Base-by-base conservation (phyloP, 2,113 vertebrate species). In the Tichodroma muraria region DNA sequence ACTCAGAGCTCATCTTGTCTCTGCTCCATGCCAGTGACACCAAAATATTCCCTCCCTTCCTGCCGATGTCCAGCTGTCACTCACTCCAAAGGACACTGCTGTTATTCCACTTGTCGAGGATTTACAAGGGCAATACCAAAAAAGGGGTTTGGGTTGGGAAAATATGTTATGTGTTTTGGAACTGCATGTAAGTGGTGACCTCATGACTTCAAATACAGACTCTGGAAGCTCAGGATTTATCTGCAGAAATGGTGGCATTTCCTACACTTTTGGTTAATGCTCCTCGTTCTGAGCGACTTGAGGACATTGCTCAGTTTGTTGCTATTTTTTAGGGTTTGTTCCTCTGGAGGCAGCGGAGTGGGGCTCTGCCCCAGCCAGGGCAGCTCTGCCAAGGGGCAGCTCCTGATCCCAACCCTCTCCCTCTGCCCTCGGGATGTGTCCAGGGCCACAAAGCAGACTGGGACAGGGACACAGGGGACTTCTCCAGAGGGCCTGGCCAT, bases 141-240 rank as follows among this genome's bases (percentile, higher is more conserved):
- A 97, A 96, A 93, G 95, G 95, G 91, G 86, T 90, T 91, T 9
- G 13, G 76, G 72, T 45, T 94, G 86, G 82, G 97, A 97, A 97
- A 96, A 83, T 47, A 49, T 10, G 38, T 88, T 94, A 18, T 88
- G 82, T 96, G 88, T 92, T 97, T 97, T 96, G 95, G 95, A 97
- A 94, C 91, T 33, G 63, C 53, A 15, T 56, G 8, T 54, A 71
- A 90, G 80, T 44, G 88, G 91, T 92, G 95, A 97, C 70, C 95
- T 96, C 88, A 75, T 23, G 49, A 47, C 86, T 96, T 97, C 81
- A 96, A 96, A 96, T 81, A 85, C 72, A 90, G 92, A 95, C 61
- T n/a, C 70, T 24, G 17, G 14, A 56, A 92, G 87, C 49, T 33
- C 21, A 72, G 94, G 92, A 85, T 85, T 94, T 91, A 45, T 77